Evolutionary conservation across 1,140 invertebrate species (phyloP), one percentile per base, ranked within the genome.

Genomic region (Trichogramma pretiosum): DNA sequence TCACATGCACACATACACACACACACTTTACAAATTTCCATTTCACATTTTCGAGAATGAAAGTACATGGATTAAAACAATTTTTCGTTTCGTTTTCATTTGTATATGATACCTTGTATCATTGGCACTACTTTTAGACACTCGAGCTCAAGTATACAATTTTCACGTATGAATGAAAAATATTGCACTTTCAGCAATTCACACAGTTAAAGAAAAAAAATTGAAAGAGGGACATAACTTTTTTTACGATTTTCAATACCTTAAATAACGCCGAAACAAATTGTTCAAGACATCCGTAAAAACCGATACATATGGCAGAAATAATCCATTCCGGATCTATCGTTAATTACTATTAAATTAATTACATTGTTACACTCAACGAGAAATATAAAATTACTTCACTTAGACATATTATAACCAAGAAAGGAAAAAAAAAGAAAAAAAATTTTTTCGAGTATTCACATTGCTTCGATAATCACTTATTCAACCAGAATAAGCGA

Each of bases 221-320:
- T n/a, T 21, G 10, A 14, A 26, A 9, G 17, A 38, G 13, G 34
- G 34, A 34, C 3, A 8, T 28, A 13, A 13, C 17, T 34, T 36
- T 11, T 21, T 35, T 35, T 10, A 3, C 5, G 1, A 32, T 17
- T 13, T n/a, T 38, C 13, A 38, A 40, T 40, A 48, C 10, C 11
- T 41, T 13, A 16, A 33, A 43, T 32, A 14, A 18, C 16, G 7
- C 19, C 21, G 17, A 48, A 41, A n/a, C n/a, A 3, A 34, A 35
- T 48, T 35, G 26, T 21, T 30, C 24, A 14, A 36, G 8, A 24
- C 36, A 39, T 37, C 5, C 32, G 35, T 16, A 32, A 48, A 48
- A 53, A 45, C 3, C 28, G 13, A 44, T 48, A 44, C 23, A 50
- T 47, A 50, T 50, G 52, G 44, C 52, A 54, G n/a, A n/a, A n/a